These are phyloP conservation scores for Hemaris fuciformis DNA, from an alignment of 2,888 invertebrate genomes.

Conservation along the genomic window DNA sequence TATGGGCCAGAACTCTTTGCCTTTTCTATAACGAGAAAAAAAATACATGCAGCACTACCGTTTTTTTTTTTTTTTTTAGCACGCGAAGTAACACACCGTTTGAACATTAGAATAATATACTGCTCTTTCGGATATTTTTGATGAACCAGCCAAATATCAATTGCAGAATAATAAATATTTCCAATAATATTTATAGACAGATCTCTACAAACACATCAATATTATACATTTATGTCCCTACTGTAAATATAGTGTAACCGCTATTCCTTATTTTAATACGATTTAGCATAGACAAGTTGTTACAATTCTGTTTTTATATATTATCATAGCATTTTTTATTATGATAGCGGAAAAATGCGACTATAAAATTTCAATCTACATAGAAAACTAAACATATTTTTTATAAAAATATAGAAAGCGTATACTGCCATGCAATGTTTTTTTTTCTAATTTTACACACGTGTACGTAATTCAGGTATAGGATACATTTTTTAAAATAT, in stretches of 20 bases:
- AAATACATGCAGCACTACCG: no score
- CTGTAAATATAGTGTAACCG: neutral
- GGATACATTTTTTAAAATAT: conserved; percentile 37
- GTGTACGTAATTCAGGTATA: conserved; percentile 55
- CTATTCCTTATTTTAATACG: neutral
- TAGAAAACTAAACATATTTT: neutral
- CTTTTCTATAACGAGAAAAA: no score
- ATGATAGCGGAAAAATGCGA: neutral
- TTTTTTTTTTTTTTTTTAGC: no score
- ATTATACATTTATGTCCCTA: neutral
- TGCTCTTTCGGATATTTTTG: no score
- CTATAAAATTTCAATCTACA: neutral
- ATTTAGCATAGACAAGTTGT: neutral
- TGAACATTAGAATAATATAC: no score
- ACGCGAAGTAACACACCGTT: no score
- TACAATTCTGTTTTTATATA: neutral
- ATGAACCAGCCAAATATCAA: neutral
- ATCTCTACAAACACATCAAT: neutral
- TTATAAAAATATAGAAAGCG: neutral
- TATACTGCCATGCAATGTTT: neutral
- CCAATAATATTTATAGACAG: neutral
- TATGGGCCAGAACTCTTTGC: no score
- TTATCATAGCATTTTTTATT: neutral
- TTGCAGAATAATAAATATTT: neutral
- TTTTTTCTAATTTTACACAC: neutral